Base-by-base conservation (phyloP, 1,140 invertebrate species). In the Sarcophaga peregrina region DNA sequence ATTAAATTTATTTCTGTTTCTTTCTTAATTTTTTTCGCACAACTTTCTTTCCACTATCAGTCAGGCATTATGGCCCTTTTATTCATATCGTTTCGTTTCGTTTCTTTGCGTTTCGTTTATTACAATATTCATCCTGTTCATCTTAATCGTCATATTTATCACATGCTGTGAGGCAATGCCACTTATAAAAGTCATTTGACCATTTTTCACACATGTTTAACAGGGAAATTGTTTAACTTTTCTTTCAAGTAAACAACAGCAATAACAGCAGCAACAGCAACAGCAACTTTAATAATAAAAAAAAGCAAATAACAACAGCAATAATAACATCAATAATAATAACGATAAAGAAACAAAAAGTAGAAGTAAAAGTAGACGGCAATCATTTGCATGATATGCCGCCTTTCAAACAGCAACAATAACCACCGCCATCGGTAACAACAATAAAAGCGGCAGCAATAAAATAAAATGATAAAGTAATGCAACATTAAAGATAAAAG, bases 271-370 rank as follows among this genome's bases (percentile, higher is more conserved):
- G 3, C n/a, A 58, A 58, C 7, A 58, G 15, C 13, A 58, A 58
- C 54, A 58, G n/a, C 54, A 58, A 58, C n/a, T n/a, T n/a, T 58
- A 58, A 15, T 58, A 58, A 58, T 58, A n/a, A 58, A 58, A 15
- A 58, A 58, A 15, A 58, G 54, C 13, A 58, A n/a, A 58, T n/a
- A 13, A 58, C 25, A 58, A 58, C 13, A n/a, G 10, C n/a, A 58
- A 58, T n/a, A 58, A 58, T 13, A 58, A 58, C 54, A 58, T n/a
- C 54, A 58, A 58, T 58, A 58, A 58, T 58, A 58, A 58, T 58
- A 58, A 58, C n/a, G 54, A 58, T 58, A 15, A n/a, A n/a, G n/a
- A 58, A n/a, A 58, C 15, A 58, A 58, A 58, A 58, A 58, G 13
- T 13, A 8, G 50, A 52, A 52, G 13, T 13, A n/a, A 37, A 37